These are phyloP conservation scores for Stictonetta naevosa DNA, from an alignment of 2,113 vertebrate species.

Conservation along the genomic window DNA sequence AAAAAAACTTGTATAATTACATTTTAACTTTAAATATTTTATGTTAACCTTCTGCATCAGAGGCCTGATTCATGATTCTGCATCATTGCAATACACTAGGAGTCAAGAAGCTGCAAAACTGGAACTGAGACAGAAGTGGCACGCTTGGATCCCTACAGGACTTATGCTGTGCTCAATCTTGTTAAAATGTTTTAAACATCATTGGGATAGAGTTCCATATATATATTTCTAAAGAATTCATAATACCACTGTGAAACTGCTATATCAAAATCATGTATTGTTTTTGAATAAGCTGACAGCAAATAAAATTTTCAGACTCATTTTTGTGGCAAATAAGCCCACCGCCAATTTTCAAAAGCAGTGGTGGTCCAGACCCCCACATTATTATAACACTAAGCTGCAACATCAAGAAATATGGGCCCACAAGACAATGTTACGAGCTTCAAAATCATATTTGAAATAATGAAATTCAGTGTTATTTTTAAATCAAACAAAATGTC, in stretches of 20 bases:
- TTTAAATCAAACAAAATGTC: background rate
- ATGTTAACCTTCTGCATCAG: background rate
- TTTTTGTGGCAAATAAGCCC: background rate
- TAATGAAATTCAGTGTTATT: background rate
- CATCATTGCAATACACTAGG: background rate
- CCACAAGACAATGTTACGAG: background rate
- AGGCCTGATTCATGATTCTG: background rate
- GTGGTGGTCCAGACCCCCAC: background rate
- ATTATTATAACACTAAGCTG: background rate
- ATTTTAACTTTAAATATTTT: background rate
- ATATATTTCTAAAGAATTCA: background rate
- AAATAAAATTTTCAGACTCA: background rate
- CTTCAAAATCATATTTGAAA: background rate
- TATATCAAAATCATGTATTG: background rate
- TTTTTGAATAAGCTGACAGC: background rate
- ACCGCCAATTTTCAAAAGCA: background rate
- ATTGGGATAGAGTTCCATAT: background rate
- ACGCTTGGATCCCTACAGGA: background rate
- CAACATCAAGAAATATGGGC: background rate
- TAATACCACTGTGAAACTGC: background rate
- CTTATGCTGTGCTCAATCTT: fast-evolving
- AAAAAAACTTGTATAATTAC: background rate
- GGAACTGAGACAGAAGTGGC: background rate
- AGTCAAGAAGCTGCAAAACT: background rate
- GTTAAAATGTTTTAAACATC: background rate